Percentiles rank a stretch among this genome's conserved stretches.
These are phyloP conservation scores for Heliornis fulica DNA, from an alignment of 2,113 vertebrate species.

Conservation along the genomic window DNA sequence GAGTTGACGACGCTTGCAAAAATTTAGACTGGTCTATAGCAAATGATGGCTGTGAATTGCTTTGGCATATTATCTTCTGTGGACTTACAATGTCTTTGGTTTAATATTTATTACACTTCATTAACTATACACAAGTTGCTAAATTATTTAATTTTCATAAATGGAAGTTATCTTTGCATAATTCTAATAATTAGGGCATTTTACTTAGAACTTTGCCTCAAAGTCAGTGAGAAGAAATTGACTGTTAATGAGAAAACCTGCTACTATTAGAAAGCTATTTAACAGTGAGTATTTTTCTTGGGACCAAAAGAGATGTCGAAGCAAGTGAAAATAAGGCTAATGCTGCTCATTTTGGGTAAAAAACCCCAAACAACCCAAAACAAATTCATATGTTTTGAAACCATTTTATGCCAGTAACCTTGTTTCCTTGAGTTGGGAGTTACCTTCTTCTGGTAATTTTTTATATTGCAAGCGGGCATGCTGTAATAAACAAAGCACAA, in stretches of 20 bases:
- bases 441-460: neutral
- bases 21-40: neutral
- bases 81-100: constrained; percentile 33
- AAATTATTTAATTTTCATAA: constrained; percentile 54
- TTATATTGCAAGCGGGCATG: accelerated
- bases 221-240: neutral
- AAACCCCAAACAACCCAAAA: too few relatives aligned
- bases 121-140: constrained; percentile 35
- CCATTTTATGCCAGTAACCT: neutral
- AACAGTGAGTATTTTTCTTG: neutral
- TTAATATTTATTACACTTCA: constrained; percentile 49
- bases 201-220: constrained; percentile 1
- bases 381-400: neutral
- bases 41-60: constrained; percentile 7
- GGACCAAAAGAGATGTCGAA: neutral
- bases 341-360: neutral
- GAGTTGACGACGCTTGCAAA: neutral
- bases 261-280: neutral
- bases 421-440: neutral
- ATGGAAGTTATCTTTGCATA: constrained; percentile 15
- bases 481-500: neutral
- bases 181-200: constrained; percentile 25
- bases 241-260: neutral
- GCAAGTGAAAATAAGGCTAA: neutral
- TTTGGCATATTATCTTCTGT: constrained; percentile 14